Conservation (phyloP, 2,888 invertebrate species). For the Nephrocerus scutellatus region DNA sequence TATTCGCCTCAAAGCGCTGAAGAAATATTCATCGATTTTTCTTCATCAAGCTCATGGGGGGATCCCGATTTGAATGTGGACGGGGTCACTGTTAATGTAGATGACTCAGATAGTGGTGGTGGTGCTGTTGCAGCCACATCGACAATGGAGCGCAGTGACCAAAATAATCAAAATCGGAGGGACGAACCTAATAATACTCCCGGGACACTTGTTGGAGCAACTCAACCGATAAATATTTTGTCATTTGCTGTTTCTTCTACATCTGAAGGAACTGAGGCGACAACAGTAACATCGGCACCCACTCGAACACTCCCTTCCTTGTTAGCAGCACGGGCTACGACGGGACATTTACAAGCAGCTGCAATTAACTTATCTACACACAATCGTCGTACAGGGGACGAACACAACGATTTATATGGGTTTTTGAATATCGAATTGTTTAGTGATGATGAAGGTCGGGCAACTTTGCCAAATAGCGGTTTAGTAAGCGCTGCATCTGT, state of each 20-base stretch:
- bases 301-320: no score
- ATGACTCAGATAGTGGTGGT: slow-evolving; percentile 14
- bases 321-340: no score
- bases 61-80: slow-evolving; percentile 25
- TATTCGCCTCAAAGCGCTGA: slow-evolving; percentile 51
- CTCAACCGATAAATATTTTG: slow-evolving; percentile 21
- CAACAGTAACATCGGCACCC: no score
- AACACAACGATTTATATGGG: no score
- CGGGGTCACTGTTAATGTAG: slow-evolving; percentile 19
- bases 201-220: slow-evolving; percentile 14
- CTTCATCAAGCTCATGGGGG: slow-evolving; percentile 32
- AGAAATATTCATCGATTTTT: slow-evolving; percentile 39
- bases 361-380: slow-evolving; percentile 44
- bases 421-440: no score
- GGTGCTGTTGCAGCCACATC: slow-evolving; percentile 4
- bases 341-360: slow-evolving; percentile 24
- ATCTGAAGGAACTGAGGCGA: slow-evolving; percentile 33
- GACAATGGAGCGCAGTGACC: not conserved
- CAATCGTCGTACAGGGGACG: no score
- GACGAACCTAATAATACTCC: no score
- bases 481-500: slow-evolving; percentile 9
- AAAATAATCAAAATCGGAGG: no score
- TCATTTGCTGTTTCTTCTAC: slow-evolving; percentile 36
- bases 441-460: slow-evolving; percentile 8
- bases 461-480: slow-evolving; percentile 17